phyloP scores from a whole-genome alignment of 2,888 invertebrate genomes.

The Patella caerulea region DNA sequence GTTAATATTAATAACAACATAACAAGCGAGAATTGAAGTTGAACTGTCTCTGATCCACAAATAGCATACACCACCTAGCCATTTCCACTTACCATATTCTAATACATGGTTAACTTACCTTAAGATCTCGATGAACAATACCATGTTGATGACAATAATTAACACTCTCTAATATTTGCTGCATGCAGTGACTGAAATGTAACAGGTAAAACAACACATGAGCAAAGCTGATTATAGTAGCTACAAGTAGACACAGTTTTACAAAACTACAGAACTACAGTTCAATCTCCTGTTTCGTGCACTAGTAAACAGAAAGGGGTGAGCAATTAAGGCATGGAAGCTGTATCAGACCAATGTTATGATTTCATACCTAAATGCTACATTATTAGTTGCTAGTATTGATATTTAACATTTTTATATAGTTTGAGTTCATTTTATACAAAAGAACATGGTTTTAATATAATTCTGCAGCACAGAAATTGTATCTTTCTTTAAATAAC shows the following conservation, averaged over 20 bases:
- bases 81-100: no score
- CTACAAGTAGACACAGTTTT: neutral
- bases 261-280: neutral
- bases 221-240: conserved; percentile 21
- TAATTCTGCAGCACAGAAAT: no score
- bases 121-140: conserved; percentile 99
- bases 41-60: no score
- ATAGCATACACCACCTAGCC: no score
- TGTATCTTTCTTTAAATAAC: no score
- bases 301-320: neutral
- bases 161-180: conserved; percentile 99
- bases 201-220: conserved; percentile 26
- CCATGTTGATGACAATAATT: conserved; percentile 99
- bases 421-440: no score
- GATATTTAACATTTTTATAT: no score
- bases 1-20: no score
- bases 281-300: neutral
- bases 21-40: no score
- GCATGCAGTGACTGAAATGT: conserved; percentile 90
- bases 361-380: neutral
- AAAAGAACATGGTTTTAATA: no score
- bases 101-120: conserved; percentile 74
- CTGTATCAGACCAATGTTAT: neutral
- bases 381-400: no score
- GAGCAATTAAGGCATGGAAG: neutral